Percentiles rank a stretch among this genome's conserved stretches.
Conservation (phyloP, 2,113 vertebrate species). For the Petrocephalus zakoni region DNA sequence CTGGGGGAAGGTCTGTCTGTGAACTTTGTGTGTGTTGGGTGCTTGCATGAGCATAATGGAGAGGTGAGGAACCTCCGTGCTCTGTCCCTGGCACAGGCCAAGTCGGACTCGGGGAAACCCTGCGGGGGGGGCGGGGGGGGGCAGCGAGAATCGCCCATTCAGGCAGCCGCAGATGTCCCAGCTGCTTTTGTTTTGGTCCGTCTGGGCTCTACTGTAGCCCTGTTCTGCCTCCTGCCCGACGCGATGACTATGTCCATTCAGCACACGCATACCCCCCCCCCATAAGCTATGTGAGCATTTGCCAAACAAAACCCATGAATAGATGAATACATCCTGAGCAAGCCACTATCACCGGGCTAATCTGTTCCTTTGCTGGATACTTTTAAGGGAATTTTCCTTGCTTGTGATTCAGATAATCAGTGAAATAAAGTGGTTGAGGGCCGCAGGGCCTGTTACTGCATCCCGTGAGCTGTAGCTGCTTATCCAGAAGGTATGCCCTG, state of each 20-base stretch:
- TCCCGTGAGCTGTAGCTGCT: neutral
- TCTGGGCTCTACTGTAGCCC: constrained; percentile 25
- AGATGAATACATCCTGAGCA: neutral
- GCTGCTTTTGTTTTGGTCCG: constrained; percentile 15
- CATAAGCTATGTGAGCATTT: too few species aligned
- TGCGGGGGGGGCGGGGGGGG: neutral
- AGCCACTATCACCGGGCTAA: neutral
- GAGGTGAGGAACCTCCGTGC: constrained; percentile 11
- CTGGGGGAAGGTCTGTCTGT: neutral
- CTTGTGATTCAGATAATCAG: neutral
- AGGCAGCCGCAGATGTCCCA: constrained; percentile 24
- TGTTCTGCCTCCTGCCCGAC: neutral
- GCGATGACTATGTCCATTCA: constrained; percentile 1
- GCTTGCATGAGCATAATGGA: constrained; percentile 20
- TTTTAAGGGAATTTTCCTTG: neutral
- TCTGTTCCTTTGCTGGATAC: neutral
- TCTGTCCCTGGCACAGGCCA: neutral
- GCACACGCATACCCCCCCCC: neutral
- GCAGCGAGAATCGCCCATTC: neutral
- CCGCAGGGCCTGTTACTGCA: neutral
- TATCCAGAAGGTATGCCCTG: neutral
- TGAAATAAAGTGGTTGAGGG: neutral
- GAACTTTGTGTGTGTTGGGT: neutral
- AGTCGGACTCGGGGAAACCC: neutral
- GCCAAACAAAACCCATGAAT: constrained; percentile 6